Conservation (phyloP, 2,888 invertebrate genomes). For the Amaurobius ferox region DNA sequence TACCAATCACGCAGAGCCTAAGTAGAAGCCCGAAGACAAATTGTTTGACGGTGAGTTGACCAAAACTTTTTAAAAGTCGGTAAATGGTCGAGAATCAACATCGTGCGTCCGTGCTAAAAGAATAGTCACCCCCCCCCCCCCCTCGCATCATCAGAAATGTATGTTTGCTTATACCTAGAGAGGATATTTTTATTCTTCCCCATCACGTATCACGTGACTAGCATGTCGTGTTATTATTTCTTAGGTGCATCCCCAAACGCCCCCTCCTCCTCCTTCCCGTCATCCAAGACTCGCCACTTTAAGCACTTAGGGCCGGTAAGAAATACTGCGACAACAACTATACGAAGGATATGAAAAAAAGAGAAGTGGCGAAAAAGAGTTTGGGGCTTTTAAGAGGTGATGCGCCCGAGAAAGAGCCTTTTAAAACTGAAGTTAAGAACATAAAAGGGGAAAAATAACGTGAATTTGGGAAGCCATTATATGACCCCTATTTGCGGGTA, state of each 20-base stretch:
- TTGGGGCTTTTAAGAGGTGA: not conserved
- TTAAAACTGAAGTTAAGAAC: no score
- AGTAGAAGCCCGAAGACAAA: no score
- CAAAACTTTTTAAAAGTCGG: not conserved
- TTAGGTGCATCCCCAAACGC: not conserved
- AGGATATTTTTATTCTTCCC: not conserved
- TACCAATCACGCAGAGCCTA: no score
- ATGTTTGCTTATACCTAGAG: not conserved
- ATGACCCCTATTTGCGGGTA: no score
- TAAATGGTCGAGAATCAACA: no score
- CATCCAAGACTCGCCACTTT: not conserved
- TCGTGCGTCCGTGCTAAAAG: not conserved
- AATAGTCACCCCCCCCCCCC: no score
- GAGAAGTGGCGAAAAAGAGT: not conserved
- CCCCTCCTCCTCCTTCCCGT: not conserved
- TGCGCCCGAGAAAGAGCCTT: no score
- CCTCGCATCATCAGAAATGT: not conserved
- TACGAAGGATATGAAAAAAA: not conserved
- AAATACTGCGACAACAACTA: not conserved
- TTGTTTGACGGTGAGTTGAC: not conserved
- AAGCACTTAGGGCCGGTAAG: not conserved
- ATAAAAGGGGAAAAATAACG: no score
- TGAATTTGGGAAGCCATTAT: no score
- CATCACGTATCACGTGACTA: not conserved
- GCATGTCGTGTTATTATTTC: not conserved